Evolutionary conservation across 2,113 vertebrate genomes (phyloP).

Genomic region (Argyrosomus japonicus): DNA sequence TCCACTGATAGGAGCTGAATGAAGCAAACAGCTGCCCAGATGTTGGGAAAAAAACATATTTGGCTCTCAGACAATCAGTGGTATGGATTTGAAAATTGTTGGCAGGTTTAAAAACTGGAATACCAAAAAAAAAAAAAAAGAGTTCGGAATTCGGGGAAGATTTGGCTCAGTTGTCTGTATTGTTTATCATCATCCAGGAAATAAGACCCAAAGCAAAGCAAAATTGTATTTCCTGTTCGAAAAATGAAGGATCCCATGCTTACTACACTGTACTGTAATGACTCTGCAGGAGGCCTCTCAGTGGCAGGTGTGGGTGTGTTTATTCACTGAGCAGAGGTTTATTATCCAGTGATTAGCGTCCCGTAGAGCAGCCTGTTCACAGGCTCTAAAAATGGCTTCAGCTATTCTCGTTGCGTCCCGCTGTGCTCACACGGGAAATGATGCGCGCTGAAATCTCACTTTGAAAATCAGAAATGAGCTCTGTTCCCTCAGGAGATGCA

Average conservation of each 20-base stretch:
- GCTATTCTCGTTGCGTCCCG: too few relatives aligned
- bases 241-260: neutral
- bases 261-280: neutral
- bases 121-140: neutral
- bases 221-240: too few relatives aligned
- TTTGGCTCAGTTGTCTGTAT: neutral
- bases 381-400: neutral
- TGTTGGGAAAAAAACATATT: neutral
- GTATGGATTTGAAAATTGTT: neutral
- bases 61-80: neutral
- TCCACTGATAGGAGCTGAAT: neutral
- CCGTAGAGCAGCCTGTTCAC: neutral
- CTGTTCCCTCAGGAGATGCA: neutral
- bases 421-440: neutral
- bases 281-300: neutral
- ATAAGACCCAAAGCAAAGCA: neutral
- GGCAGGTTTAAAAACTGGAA: neutral
- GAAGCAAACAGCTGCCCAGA: neutral
- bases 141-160: too few relatives aligned
- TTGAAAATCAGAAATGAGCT: neutral
- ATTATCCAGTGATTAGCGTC: constrained; percentile 8
- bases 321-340: neutral
- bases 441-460: neutral
- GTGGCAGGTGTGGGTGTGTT: neutral
- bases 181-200: neutral